phyloP scores from a whole-genome alignment of 2,797 vertebrate species.

The Syngnathus acus region DNA sequence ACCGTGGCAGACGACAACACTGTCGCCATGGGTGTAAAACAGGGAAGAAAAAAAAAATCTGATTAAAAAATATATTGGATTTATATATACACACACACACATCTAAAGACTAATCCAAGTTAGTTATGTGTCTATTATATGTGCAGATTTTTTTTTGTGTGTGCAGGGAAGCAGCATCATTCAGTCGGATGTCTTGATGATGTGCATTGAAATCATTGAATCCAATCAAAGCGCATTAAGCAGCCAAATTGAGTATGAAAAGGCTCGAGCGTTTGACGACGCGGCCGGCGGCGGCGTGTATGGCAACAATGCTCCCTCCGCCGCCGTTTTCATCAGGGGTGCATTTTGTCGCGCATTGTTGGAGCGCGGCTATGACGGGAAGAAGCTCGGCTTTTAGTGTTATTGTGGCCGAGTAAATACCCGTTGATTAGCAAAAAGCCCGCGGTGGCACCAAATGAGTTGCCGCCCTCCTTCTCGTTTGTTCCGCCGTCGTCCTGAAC shows the following conservation, averaged over 20 bases:
- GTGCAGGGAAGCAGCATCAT: neutral
- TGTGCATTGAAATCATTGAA: conserved; percentile 12
- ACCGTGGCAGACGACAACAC: conserved; percentile 37
- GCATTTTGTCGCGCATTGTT: conserved; percentile 25
- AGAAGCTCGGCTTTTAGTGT: conserved; percentile 35
- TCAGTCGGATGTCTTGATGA: neutral
- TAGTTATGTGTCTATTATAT: neutral
- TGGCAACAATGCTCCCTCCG: conserved; percentile 8
- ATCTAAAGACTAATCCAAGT: neutral
- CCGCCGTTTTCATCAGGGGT: conserved; percentile 10
- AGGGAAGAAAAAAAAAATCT: neutral
- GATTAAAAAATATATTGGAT: neutral
- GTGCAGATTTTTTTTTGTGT: neutral
- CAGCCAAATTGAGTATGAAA: conserved; percentile 20
- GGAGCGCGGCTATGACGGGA: conserved; percentile 15
- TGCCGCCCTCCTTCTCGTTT: conserved; percentile 57
- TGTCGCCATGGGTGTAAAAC: conserved; percentile 32
- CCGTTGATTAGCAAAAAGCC: conserved; percentile 58
- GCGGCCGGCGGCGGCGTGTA: neutral
- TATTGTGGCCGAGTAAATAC: conserved; percentile 56
- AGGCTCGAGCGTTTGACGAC: conserved; percentile 14
- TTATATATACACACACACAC: neutral
- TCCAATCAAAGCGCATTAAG: conserved; percentile 25
- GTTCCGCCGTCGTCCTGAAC: conserved; percentile 48
- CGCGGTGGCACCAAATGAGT: conserved; percentile 59